These are phyloP conservation scores for Yoshiicerus persimilis DNA, from an alignment of 1,140 invertebrate genomes.

Conservation along the genomic window DNA sequence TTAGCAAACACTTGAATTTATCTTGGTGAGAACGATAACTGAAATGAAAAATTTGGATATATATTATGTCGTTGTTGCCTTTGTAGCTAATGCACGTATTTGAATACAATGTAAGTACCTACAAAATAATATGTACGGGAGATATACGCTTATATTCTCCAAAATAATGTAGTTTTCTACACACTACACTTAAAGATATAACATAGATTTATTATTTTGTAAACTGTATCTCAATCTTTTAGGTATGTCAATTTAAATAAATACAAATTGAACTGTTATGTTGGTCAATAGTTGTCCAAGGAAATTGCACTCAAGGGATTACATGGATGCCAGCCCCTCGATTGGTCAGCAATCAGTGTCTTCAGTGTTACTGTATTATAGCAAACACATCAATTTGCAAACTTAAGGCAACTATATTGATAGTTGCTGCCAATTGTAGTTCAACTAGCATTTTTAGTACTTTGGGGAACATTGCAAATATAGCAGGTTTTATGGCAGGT, in stretches of 20 bases:
- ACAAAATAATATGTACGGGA: too few relatives aligned
- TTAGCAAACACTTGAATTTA: neutral
- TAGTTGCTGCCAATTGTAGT: neutral
- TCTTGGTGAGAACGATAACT: too few relatives aligned
- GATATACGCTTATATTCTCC: too few relatives aligned
- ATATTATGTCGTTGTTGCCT: too few relatives aligned
- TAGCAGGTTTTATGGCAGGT: neutral
- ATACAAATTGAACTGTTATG: neutral
- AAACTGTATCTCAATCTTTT: neutral
- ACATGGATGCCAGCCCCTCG: constrained; percentile 19
- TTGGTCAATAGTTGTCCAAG: neutral
- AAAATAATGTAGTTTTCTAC: too few relatives aligned
- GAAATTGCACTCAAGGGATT: constrained; percentile 18
- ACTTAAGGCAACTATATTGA: neutral
- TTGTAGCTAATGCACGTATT: too few relatives aligned
- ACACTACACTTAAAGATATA: too few relatives aligned
- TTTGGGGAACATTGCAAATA: neutral
- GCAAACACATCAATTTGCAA: constrained; percentile 31
- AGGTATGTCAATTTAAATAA: neutral
- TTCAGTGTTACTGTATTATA: constrained; percentile 33
- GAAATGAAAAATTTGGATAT: too few relatives aligned
- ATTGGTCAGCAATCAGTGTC: constrained; percentile 31
- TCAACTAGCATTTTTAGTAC: neutral
- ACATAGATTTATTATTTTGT: too few relatives aligned
- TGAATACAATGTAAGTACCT: too few relatives aligned